Evolutionary conservation across 2,113 vertebrate species (phyloP).

Genomic region (Hyaena hyaena): DNA sequence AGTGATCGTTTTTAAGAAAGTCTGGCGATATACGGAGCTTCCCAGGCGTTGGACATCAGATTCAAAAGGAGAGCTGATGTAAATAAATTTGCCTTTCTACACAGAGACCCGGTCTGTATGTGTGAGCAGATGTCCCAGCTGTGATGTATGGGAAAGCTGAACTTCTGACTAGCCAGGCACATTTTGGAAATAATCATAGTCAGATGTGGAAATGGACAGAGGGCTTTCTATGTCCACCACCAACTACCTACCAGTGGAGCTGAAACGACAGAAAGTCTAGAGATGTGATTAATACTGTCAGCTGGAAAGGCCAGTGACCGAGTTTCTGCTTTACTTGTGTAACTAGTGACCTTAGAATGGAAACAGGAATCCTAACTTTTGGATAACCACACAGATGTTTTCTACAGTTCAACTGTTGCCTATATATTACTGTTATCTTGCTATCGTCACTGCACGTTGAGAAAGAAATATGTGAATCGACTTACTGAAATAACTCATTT

Average conservation of each 20-base stretch:
- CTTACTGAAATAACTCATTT: constrained; percentile 38
- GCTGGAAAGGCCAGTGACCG: background rate
- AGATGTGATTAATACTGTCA: background rate
- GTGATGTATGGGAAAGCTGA: background rate
- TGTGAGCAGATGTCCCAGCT: too few relatives aligned
- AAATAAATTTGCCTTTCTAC: background rate
- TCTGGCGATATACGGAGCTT: background rate
- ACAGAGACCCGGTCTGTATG: background rate
- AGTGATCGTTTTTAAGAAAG: background rate
- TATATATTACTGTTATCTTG: background rate
- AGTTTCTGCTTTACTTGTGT: background rate
- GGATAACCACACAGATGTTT: background rate
- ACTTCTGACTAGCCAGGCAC: background rate
- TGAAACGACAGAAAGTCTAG: background rate
- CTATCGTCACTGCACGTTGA: background rate
- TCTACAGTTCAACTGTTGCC: background rate
- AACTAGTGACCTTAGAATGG: background rate
- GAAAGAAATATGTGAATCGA: constrained; percentile 1
- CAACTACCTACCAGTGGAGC: background rate
- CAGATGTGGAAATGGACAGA: background rate
- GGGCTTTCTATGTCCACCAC: background rate
- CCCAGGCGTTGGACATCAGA: background rate
- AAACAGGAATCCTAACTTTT: background rate
- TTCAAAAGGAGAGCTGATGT: background rate
- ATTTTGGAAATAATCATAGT: background rate